These are phyloP conservation scores for Laticauda colubrina DNA, from an alignment of 2,113 vertebrate species.

Conservation along the genomic window DNA sequence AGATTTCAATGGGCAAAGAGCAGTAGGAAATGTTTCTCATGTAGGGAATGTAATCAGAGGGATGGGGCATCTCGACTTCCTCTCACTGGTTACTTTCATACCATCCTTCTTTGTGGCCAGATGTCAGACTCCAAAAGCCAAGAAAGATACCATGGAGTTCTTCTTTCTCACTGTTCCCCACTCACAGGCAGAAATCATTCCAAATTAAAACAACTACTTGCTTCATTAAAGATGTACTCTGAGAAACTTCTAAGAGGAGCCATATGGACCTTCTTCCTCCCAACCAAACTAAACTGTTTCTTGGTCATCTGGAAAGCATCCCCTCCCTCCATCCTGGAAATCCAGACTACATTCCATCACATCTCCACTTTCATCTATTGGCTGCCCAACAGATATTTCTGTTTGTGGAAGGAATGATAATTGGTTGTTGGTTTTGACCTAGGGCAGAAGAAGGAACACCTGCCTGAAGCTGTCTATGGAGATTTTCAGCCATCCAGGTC, in stretches of 20 bases:
- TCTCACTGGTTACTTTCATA: background rate
- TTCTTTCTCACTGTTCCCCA: background rate
- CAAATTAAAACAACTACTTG: background rate
- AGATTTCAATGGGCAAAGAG: constrained; percentile 33
- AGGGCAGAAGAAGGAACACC: background rate
- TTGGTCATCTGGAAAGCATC: background rate
- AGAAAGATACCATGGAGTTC: background rate
- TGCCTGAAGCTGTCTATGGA: background rate
- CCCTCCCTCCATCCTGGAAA: background rate
- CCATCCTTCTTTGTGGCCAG: background rate
- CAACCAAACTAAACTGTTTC: background rate
- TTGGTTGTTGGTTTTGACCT: background rate
- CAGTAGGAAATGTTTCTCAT: constrained; percentile 29
- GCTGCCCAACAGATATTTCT: background rate
- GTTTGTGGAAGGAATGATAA: background rate
- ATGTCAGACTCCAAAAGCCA: background rate
- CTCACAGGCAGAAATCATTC: background rate
- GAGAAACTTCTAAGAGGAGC: background rate
- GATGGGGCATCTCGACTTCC: background rate
- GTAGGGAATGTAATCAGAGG: background rate
- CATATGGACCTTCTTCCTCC: background rate
- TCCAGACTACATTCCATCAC: background rate
- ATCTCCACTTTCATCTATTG: background rate
- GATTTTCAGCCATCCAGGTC: too few relatives aligned
- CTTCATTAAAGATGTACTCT: background rate